Conservation (phyloP, 2,888 invertebrate genomes). For the Brachyptera putata region DNA sequence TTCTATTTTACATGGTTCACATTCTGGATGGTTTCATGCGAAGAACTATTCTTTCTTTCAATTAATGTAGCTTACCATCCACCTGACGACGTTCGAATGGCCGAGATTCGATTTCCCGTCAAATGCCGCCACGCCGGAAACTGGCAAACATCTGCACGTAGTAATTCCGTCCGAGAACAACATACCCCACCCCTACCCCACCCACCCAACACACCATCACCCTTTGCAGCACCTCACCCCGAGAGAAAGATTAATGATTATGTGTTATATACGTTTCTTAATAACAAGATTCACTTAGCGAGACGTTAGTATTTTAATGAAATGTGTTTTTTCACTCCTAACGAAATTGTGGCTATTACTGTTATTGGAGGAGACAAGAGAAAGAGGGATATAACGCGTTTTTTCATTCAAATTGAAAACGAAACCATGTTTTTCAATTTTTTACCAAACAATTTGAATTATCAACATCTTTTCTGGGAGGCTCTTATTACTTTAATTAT, state of each 20-base stretch:
- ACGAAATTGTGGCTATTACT: not conserved
- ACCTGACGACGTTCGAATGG: not conserved
- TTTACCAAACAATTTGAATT: too few relatives aligned
- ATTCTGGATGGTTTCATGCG: too few relatives aligned
- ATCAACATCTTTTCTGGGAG: too few relatives aligned
- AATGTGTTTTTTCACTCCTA: not conserved
- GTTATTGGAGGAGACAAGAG: not conserved
- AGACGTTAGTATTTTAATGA: not conserved
- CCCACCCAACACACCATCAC: too few relatives aligned
- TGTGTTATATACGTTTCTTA: not conserved
- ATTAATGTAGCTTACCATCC: too few relatives aligned
- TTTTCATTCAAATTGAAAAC: too few relatives aligned
- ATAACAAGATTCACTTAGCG: slow-evolving; percentile 10
- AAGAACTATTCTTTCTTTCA: too few relatives aligned
- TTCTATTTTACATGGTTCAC: too few relatives aligned
- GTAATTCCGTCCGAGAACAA: not conserved
- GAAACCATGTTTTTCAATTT: too few relatives aligned
- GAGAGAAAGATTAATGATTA: slow-evolving; percentile 5
- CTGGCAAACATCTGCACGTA: slow-evolving; percentile 1
- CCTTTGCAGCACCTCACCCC: not conserved
- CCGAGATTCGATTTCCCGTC: not conserved
- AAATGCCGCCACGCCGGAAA: not conserved
- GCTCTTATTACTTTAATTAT: too few relatives aligned
- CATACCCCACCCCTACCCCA: too few relatives aligned
- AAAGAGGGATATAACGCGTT: too few relatives aligned